Evolutionary conservation across 2,888 invertebrate species (phyloP), one percentile per base, ranked within the genome.

Genomic region (Hoplodrina ambigua): DNA sequence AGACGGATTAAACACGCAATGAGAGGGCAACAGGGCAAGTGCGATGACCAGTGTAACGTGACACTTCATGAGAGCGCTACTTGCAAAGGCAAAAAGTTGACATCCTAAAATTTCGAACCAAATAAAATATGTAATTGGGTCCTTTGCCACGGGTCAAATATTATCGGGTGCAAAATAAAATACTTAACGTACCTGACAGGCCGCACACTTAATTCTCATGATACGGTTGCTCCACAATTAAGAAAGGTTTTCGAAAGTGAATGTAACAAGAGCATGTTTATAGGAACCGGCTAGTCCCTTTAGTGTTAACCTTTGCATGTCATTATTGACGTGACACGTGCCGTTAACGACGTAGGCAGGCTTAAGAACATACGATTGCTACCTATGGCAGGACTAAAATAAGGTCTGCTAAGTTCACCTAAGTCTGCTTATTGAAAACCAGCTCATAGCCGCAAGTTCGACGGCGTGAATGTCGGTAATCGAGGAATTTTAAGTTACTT

Each of bases 241-340:
- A 73, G 76, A 76, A 69, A 72, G 65, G 57, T 69, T 74, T 81
- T 84, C 71, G 70, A 84, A 83, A 83, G 84, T 82, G 66, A 82
- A 73, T 25, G 76, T 74, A 67, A 65, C 55, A 72, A 65, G 69
- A 69, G 54, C 69, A 68, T 65, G 19, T 64, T 54, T 59, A 56
- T 64, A 50, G 37, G 52, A 81, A 84, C 82, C 76, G 76, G 82
- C 73, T 72, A n/a, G 72, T 70, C 60, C 75, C 61, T 79, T 72
- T 72, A 56, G 33, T 52, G 63, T 41, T 81, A 59, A 84, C 76
- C 82, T 84, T 82, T 84, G 55, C 71, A 57, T 83, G 78, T 72
- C 59, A 74, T 66, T 74, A 66, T 49, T 69, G 61, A 63, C 44
- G 60, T 20, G 52, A 46, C 56, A 41, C 58, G 74, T 69, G 64